Evolutionary conservation across 2,888 invertebrate genomes (phyloP), one percentile per base, ranked within the genome.

Genomic region (Iselma pallidipennis): DNA sequence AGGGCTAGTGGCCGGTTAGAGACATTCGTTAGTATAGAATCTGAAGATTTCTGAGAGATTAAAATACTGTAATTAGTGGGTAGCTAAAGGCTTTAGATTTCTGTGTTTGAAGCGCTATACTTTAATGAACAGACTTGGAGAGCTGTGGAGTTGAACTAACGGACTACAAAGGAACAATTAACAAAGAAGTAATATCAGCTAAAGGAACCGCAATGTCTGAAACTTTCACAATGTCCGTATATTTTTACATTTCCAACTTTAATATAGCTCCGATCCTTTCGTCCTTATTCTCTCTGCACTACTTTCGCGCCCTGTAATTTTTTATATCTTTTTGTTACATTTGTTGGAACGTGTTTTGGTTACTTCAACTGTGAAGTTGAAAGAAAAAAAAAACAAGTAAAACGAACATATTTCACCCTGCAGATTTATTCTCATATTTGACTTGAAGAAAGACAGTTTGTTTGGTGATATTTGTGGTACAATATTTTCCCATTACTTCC

Each of bases 131-230:
- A 78, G 75, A 74, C 72, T 59, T 71, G 75, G 69, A 75, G 71
- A 76, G 73, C 73, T 76, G n/a, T n/a, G 74, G 71, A 74, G 75
- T 76, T 74, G 77, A 78, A 78, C 74, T 70, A 71, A 42, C 42
- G 21, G 73, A 76, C 76, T 76, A 79, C 78, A 79, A 79, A 78
- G 78, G 78, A 78, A 78, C 79, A 80, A 79, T 80, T 80, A 80
- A 79, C 79, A 78, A 78, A 78, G 78, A 78, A 77, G 78, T 79
- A 79, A 80, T 79, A 79, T 79, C 78, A 73, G 70, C 70, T 70
- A 73, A 74, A 78, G 75, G 76, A 78, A 75, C 77, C 76, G 73
- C 77, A 74, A 72, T 73, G 75, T 71, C 71, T 72, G 71, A 73
- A 77, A 77, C 57, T 68, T 72, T 66, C 65, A 72, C 73, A 74